Conservation (phyloP, 2,888 invertebrate species). For the Lasioglossum pauxillum region DNA sequence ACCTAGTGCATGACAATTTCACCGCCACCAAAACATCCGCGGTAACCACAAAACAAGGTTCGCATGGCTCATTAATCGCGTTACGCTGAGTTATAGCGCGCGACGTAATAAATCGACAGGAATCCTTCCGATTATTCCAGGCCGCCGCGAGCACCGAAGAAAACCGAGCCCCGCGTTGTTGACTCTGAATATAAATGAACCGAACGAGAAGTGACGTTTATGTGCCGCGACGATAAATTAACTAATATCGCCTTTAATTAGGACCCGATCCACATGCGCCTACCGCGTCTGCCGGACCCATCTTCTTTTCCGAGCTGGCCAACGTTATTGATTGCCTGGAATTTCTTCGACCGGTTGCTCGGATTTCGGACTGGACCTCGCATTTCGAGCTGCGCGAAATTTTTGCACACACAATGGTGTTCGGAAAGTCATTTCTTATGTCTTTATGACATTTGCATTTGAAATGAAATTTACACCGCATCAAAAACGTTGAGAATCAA, state of each 20-base stretch:
- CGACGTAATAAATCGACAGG: conserved; percentile 62
- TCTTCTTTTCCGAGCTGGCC: conserved; percentile 15
- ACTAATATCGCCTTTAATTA: conserved; percentile 68
- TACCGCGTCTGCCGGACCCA: neutral
- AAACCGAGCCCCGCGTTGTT: conserved; percentile 34
- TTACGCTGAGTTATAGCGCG: conserved; percentile 66
- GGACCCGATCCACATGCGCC: conserved; percentile 52
- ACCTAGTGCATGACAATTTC: neutral
- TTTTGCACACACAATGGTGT: neutral
- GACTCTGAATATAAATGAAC: conserved; percentile 52
- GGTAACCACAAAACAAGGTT: conserved; percentile 53
- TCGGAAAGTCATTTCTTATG: no score
- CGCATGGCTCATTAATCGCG: conserved; percentile 71
- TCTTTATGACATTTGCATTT: no score
- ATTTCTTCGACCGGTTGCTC: conserved; percentile 43
- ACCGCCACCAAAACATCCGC: no score
- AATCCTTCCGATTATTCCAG: conserved; percentile 59
- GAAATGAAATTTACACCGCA: no score
- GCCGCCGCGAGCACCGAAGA: conserved; percentile 42
- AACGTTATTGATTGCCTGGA: conserved; percentile 39
- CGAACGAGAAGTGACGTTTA: conserved; percentile 61
- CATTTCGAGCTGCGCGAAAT: conserved; percentile 44
- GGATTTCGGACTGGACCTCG: conserved; percentile 21
- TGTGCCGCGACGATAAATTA: conserved; percentile 65
- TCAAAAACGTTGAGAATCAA: no score